Conservation (phyloP, 2,797 vertebrate species). For the Xenops minutus region DNA sequence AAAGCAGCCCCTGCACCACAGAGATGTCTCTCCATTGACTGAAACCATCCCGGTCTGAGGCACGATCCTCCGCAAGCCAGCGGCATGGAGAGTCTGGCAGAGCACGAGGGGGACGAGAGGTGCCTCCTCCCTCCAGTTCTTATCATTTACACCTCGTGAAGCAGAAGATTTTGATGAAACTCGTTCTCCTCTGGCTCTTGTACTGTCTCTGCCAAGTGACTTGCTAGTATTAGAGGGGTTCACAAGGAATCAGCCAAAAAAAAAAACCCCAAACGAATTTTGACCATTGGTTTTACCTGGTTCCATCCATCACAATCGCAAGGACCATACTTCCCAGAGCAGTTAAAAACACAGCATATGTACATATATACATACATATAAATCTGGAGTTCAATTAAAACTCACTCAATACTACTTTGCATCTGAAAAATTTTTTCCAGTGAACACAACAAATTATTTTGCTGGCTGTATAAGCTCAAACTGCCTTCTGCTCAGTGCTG, state of each 20-base stretch:
- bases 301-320: background rate
- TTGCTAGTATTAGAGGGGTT: background rate
- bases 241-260: background rate
- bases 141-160: background rate
- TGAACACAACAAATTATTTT: background rate
- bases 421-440: background rate
- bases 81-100: fast-evolving
- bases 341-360: background rate
- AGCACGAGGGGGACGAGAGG: background rate
- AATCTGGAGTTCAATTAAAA: background rate
- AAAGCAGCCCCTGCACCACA: background rate
- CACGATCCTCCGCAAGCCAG: fast-evolving
- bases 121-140: background rate
- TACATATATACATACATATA: too few species aligned
- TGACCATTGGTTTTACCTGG: background rate
- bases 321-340: background rate
- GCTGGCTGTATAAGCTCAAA: background rate
- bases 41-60: fast-evolving
- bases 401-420: background rate
- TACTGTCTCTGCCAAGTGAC: background rate
- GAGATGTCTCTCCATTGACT: background rate
- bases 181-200: background rate
- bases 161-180: background rate
- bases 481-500: background rate
- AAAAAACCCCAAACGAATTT: background rate